A percentile compares a stretch with the other conserved stretches of the same genome.
Conservation (phyloP, 2,797 vertebrate genomes). For the Cuniculus paca region DNA sequence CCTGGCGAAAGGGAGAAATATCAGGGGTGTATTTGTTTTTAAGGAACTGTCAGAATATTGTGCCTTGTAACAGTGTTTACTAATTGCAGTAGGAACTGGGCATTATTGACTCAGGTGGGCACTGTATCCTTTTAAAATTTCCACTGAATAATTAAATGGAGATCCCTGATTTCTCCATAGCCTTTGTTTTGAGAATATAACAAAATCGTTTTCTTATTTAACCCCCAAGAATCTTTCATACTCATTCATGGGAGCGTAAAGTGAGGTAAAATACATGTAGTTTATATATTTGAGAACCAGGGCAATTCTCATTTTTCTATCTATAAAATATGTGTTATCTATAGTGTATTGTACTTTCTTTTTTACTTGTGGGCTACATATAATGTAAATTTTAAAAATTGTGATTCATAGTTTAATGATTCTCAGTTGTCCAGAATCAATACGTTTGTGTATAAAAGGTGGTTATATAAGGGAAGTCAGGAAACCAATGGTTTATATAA, state of each 20-base stretch:
- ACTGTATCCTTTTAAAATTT: conserved; percentile 14
- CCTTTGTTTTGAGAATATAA: not conserved
- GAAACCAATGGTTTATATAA: not conserved
- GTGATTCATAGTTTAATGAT: not conserved
- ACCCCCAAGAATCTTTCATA: not conserved
- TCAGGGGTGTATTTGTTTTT: conserved; percentile 43
- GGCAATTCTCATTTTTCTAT: not conserved
- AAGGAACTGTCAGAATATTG: not conserved
- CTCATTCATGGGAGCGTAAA: not conserved
- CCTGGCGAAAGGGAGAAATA: not conserved
- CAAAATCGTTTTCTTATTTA: conserved; percentile 37
- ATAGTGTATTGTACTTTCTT: not conserved
- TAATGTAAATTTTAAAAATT: not conserved
- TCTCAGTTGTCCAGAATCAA: conserved; percentile 26
- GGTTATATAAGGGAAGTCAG: not conserved
- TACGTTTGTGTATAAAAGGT: not conserved
- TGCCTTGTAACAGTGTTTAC: not conserved
- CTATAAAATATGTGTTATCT: not conserved
- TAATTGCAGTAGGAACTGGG: not conserved
- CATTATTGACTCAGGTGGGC: not conserved
- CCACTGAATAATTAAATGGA: not conserved
- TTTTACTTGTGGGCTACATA: not conserved
- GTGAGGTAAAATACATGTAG: not conserved
- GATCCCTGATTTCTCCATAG: not conserved
- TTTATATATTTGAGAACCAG: not conserved